Base-by-base conservation (phyloP, 2,888 invertebrate species). In the Aphodius sticticus region DNA sequence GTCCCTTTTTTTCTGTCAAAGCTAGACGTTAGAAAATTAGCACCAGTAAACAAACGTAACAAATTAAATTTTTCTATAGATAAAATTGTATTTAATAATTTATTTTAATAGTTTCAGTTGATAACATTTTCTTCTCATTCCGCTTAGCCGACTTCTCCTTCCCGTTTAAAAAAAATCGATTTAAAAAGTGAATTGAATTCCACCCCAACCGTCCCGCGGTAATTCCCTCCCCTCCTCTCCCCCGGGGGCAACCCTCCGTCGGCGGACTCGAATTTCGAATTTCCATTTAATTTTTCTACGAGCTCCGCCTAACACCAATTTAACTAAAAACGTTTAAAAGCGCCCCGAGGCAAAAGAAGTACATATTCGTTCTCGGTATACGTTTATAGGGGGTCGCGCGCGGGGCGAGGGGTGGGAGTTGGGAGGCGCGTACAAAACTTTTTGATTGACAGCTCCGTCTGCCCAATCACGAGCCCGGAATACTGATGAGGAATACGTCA, bases 401-500 rank as follows among this genome's bases (percentile, higher is more conserved):
- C 77, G 81, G 78, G 83, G 86, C 85, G 86, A 84, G 85, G 80
- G 82, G 81, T 87, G 86, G 86, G 87, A 86, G 78, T 77, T 79
- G 81, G 82, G 80, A 86, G 88, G 88, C 86, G 89, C 89, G 88
- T 86, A 86, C 86, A 86, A 88, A 90, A 90, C 88, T 89, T 92
- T 90, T 93, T 95, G 94, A 95, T 94, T 94, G 95, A 95, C 95
- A 95, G 93, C 92, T 92, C 92, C 91, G 92, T 92, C 92, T 93
- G 92, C 91, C 94, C 94, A 94, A 94, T 94, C 92, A 92, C 93
- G 92, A 92, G 91, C 90, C 91, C 90, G 92, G 92, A 93, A 92
- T 92, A 91, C 93, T 93, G 94, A 94, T 94, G 94, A 93, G 93
- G 91, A 91, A 90, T 92, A 92, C 92, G 94, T 94, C 94, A 94